These are phyloP conservation scores for Cheilosia grossa DNA, from an alignment of 2,888 invertebrate species.

Conservation along the genomic window DNA sequence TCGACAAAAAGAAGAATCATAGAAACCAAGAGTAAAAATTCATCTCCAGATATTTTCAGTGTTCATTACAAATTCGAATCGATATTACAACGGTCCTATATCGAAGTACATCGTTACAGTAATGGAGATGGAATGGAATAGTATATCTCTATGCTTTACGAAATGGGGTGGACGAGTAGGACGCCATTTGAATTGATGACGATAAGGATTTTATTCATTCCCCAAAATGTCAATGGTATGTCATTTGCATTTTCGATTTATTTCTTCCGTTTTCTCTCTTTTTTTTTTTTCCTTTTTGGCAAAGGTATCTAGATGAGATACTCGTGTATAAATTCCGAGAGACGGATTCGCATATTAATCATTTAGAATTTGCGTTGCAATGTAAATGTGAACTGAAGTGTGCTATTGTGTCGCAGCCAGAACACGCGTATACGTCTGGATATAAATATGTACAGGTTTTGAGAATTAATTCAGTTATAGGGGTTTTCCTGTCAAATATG, in stretches of 20 bases:
- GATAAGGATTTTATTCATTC: slow-evolving; percentile 60
- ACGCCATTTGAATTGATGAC: slow-evolving; percentile 57
- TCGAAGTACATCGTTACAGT: slow-evolving; percentile 57
- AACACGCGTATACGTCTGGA: neutral
- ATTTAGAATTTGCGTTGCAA: slow-evolving; percentile 30
- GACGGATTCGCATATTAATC: slow-evolving; percentile 52
- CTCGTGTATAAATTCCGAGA: slow-evolving; percentile 8
- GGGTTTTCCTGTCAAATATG: neutral
- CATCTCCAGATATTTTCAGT: slow-evolving; percentile 28
- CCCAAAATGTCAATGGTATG: slow-evolving; percentile 57
- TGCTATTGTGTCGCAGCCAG: neutral
- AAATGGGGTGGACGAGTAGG: slow-evolving; percentile 19
- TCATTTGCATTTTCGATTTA: slow-evolving; percentile 62
- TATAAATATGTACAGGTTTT: neutral
- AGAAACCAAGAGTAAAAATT: slow-evolving; percentile 24
- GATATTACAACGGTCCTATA: slow-evolving; percentile 58
- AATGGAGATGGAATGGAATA: slow-evolving; percentile 33
- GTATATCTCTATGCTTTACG: slow-evolving; percentile 17
- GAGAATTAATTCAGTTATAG: neutral
- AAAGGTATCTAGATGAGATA: slow-evolving; percentile 52
- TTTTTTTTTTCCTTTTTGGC: slow-evolving; percentile 2
- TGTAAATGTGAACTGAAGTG: slow-evolving; percentile 30
- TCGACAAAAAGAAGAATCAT: too few relatives aligned
- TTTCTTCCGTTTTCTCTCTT: slow-evolving; percentile 7
- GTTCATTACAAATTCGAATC: slow-evolving; percentile 52